Percentiles rank a stretch among this genome's conserved stretches.
Conservation (phyloP, 2,797 vertebrate species). For the Acrossocheilus wenchowensis region DNA sequence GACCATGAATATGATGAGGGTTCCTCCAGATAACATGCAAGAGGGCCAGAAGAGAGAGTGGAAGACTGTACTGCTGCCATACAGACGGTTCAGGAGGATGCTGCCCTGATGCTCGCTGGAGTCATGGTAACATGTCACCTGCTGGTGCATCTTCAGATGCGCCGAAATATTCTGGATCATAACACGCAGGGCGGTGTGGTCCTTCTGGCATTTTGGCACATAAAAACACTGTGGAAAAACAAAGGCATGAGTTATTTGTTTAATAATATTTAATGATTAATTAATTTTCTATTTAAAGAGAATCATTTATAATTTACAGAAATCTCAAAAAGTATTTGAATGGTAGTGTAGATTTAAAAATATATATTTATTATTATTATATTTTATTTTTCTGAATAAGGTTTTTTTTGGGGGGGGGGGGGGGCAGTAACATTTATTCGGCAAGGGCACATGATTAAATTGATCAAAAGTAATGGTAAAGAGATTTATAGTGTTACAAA, state of each 20-base stretch:
- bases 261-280: background rate
- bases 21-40: slow-evolving; percentile 86
- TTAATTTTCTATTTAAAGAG: background rate
- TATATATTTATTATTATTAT: too few species aligned
- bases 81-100: slow-evolving; percentile 87
- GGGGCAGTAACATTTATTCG: background rate
- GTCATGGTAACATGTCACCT: slow-evolving; percentile 88
- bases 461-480: background rate
- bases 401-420: too few species aligned
- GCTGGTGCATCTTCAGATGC: slow-evolving; percentile 86
- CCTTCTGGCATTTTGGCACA: slow-evolving; percentile 91
- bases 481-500: background rate
- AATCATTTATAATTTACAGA: background rate
- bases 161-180: slow-evolving; percentile 88
- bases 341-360: too few species aligned
- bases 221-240: slow-evolving; percentile 86
- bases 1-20: slow-evolving; percentile 91
- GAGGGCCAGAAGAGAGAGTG: slow-evolving; percentile 93
- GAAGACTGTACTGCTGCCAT: slow-evolving; percentile 85
- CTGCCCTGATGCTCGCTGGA: slow-evolving; percentile 85
- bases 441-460: background rate
- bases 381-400: too few species aligned
- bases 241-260: background rate
- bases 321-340: too few species aligned
- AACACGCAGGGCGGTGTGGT: slow-evolving; percentile 81